Evolutionary conservation across 1,140 invertebrate genomes (phyloP).

Genomic region (Halictus rubicundus): DNA sequence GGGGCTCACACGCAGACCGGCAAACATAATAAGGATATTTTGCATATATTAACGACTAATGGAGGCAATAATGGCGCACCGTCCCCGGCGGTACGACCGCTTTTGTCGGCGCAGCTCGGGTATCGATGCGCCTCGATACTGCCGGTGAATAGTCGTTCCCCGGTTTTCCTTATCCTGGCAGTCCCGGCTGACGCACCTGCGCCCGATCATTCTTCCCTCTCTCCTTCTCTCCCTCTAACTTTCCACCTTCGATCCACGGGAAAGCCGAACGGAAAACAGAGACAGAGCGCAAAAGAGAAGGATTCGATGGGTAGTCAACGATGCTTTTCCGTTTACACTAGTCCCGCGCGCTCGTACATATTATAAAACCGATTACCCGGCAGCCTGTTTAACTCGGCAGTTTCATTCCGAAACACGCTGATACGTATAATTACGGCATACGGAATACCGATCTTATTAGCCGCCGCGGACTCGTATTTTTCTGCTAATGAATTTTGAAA

Average conservation of each 20-base stretch:
- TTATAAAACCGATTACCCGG: slow-evolving; percentile 24
- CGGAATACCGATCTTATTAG: slow-evolving; percentile 38
- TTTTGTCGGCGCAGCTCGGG: slow-evolving; percentile 55
- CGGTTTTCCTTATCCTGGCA: slow-evolving; percentile 10
- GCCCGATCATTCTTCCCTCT: background rate
- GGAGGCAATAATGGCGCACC: slow-evolving; percentile 67
- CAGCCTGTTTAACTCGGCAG: background rate
- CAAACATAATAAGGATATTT: slow-evolving; percentile 77
- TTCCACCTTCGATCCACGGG: background rate
- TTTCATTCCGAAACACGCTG: background rate
- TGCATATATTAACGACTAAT: slow-evolving; percentile 79
- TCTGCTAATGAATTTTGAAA: slow-evolving; percentile 41
- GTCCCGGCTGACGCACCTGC: slow-evolving; percentile 37
- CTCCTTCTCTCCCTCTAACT: background rate
- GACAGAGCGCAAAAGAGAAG: background rate
- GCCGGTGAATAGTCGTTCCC: slow-evolving; percentile 9
- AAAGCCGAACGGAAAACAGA: background rate
- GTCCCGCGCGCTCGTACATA: background rate
- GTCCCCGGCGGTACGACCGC: slow-evolving; percentile 44
- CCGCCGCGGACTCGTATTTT: slow-evolving; percentile 13
- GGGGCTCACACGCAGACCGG: slow-evolving; percentile 19
- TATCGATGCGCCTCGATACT: slow-evolving; percentile 37
- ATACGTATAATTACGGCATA: slow-evolving; percentile 31
- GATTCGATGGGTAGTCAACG: background rate
- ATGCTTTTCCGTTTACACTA: slow-evolving; percentile 37